Evolutionary conservation across 2,888 invertebrate species (phyloP).

Genomic region (Ecdyonurus torrentis): DNA sequence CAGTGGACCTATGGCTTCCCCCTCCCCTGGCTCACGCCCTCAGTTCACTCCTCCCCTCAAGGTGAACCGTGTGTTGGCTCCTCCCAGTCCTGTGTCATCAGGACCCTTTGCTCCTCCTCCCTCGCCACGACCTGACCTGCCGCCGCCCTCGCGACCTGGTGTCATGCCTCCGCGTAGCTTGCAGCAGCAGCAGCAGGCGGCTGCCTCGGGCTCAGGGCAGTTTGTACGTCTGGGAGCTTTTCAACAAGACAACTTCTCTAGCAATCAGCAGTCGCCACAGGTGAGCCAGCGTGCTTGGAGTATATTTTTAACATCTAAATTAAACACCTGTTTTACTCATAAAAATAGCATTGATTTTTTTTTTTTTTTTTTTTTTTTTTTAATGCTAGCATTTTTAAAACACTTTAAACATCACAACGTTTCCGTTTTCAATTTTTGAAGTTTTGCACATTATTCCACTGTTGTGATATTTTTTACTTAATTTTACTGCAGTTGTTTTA

Average conservation of each 20-base stretch:
- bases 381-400: no score
- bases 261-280: background rate
- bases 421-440: no score
- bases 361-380: background rate
- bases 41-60: slow-evolving; percentile 24
- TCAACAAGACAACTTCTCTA: background rate
- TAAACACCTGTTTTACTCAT: background rate
- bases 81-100: slow-evolving; percentile 13
- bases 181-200: slow-evolving; percentile 5
- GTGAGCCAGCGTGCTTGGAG: background rate
- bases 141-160: slow-evolving; percentile 7
- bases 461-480: no score
- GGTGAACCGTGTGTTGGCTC: slow-evolving; percentile 22
- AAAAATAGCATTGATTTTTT: no score
- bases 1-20: slow-evolving; percentile 18
- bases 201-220: slow-evolving; percentile 8
- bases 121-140: slow-evolving; percentile 6
- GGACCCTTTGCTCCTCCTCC: slow-evolving; percentile 11
- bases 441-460: no score
- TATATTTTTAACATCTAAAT: background rate
- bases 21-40: slow-evolving; percentile 19
- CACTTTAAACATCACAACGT: no score
- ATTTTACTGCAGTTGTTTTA: no score
- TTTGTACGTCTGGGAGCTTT: background rate
- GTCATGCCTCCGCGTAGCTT: slow-evolving; percentile 3